Evolutionary conservation across 2,113 vertebrate genomes (phyloP), one percentile per base, ranked within the genome.

Genomic region (Odocoileus virginianus): DNA sequence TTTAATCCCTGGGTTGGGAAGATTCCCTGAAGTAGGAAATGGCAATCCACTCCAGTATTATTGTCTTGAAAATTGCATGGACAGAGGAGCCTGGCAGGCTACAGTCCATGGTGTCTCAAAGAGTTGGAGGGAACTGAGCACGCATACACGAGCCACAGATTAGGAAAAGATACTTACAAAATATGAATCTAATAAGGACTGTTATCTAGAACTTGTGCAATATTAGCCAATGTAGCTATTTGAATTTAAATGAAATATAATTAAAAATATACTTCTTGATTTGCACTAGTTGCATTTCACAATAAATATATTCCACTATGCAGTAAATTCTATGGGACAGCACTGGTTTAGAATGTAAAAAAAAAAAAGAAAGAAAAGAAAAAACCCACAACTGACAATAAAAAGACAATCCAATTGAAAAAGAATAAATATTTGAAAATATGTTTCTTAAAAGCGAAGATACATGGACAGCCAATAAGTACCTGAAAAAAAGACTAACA

Each of bases 231-330:
- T 7, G 17, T 40, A 85, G 17, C 67, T 81, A 71, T 85, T 79
- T 92, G 30, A 89, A 40, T 84, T 76, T 92, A 58, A 79, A 95
- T 95, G 83, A 91, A 92, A 81, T 61, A 67, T 3, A 92, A 60
- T 67, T 86, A 21, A 87, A 76, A 91, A 58, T 67, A 84, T 5
- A 74, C 36, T 58, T 89, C 55, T 33, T 78, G 23, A 81, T 81
- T 93, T 93, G 19, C 40, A 86, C 60, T 61, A 84, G 43, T 6
- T n/a, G 78, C 23, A 71, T 94, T 89, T 92, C 30, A 88, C 57
- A 74, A n/a, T 85, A 58, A 92, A 50, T 30, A 81, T 92, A 71
- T 36, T 71, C 27, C 14, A 94, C 36, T 87, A 17, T 74, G 25
- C 30, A 86, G 84, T 92, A 74, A 82, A 84, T 92, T 96, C 43